Evolutionary conservation across 92 coral and sea anemone genomes (phyloP).

Genomic region (Siderastrea radians): DNA sequence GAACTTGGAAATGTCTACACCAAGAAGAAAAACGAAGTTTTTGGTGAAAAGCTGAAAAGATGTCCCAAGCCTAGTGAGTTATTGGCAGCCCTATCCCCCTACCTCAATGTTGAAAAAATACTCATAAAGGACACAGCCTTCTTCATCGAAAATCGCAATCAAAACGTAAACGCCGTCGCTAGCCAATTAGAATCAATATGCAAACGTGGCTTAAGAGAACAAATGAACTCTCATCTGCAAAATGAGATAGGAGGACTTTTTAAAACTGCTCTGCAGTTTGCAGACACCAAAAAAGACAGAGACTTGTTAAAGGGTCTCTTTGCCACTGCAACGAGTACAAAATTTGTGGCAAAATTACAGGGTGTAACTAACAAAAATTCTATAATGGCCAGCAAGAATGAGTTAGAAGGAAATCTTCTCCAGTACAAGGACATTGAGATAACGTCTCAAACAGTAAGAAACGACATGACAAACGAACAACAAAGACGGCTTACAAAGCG

Average conservation of each 20-base stretch:
- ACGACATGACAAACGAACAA: conserved; percentile 48
- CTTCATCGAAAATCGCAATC: conserved; percentile 27
- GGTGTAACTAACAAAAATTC: conserved; percentile 35
- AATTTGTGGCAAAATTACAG: conserved; percentile 21
- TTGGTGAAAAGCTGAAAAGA: neutral
- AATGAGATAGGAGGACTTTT: conserved; percentile 26
- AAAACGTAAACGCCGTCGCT: neutral
- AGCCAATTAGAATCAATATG: neutral
- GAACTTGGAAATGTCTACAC: neutral
- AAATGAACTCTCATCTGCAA: conserved; percentile 40
- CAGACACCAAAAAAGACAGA: conserved; percentile 50
- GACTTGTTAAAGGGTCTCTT: conserved; percentile 41
- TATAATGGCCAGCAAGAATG: conserved; percentile 30
- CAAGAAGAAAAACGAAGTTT: neutral
- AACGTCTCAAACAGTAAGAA: conserved; percentile 28
- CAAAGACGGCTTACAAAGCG: conserved; percentile 26
- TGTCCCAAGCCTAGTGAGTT: neutral
- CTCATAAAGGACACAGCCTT: conserved; percentile 24
- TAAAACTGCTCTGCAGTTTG: conserved; percentile 18
- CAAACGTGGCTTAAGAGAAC: neutral
- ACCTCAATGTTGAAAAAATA: conserved; percentile 28
- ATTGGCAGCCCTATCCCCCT: neutral
- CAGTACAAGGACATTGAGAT: conserved; percentile 30
- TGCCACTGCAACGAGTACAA: conserved; percentile 38
- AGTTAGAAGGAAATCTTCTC: neutral